Evolutionary conservation across 92 coral and sea anemone genomes (phyloP).

Genomic region (Zoanthus solanderi): DNA sequence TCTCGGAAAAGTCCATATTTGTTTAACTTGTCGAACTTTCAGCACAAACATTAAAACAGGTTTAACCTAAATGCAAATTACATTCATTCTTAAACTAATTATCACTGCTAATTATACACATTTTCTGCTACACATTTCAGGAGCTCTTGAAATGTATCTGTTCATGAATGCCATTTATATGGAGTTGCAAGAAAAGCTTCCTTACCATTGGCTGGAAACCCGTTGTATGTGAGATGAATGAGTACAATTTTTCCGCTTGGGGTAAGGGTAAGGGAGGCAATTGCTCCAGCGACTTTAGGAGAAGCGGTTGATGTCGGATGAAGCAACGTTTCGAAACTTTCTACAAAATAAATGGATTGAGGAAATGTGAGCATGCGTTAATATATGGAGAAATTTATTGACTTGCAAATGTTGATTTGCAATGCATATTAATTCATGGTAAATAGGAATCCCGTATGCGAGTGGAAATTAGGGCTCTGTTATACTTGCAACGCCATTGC

Average conservation of each 20-base stretch:
- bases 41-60: too few relatives aligned
- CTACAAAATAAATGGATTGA: constrained; percentile 35
- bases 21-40: too few relatives aligned
- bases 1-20: too few relatives aligned
- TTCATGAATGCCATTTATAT: too few relatives aligned
- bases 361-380: neutral
- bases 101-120: neutral
- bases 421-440: too few relatives aligned
- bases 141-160: too few relatives aligned
- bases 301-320: constrained; percentile 47
- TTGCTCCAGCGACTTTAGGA: constrained; percentile 52
- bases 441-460: too few relatives aligned
- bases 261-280: constrained; percentile 72
- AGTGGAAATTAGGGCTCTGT: too few relatives aligned
- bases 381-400: neutral
- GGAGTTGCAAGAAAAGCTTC: neutral
- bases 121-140: too few relatives aligned
- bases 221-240: constrained; percentile 55
- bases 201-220: constrained; percentile 58
- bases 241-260: constrained; percentile 69
- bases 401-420: too few relatives aligned
- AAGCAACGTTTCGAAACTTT: constrained; percentile 76
- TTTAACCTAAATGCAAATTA: neutral
- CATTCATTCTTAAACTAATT: neutral
- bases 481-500: too few relatives aligned